Evolutionary conservation across 2,888 invertebrate species (phyloP), one percentile per base, ranked within the genome.

Genomic region (Adelphocoris suturalis): DNA sequence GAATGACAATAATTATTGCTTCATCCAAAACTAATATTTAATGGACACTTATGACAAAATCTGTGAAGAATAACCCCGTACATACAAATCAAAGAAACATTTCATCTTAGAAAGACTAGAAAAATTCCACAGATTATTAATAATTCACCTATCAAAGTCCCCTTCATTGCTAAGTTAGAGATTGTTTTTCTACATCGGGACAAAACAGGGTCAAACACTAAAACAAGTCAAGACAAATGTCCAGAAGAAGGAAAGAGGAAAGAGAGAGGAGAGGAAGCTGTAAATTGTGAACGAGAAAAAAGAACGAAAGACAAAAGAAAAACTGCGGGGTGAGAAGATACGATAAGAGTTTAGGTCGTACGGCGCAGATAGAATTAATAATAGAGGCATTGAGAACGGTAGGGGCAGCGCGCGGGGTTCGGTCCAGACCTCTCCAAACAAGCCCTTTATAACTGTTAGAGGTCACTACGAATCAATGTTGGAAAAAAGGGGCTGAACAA

Each of bases 331-430:
- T 27, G 52, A 78, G 52, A 52, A 52, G 80, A 78, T 61, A 61
- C 85, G 85, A 85, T 85, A 85, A 46, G 85, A 85, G 57, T 85
- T 61, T 76, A 28, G 88, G 76, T 68, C 57, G 86, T 37, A 80
- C 57, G 55, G 88, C 78, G 88, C n/a, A 88, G 88, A 80, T 80
- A 80, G 88, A 88, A 88, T 88, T 88, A 88, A 88, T 88, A 88
- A 88, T 88, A 78, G 47, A 88, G 57, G 52, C 76, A 13, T 48
- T 37, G 61, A 61, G 4, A 78, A 52, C 28, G 28, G 55, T 37
- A 76, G 86, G 46, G 48, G 76, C 2, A 14, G 48, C 7, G 76
- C 27, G 23, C 27, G 82, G 61, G 61, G 57, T 27, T 28, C 57
- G n/a, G 37, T 19, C 80, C 88, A 28, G 88, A 88, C 80, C 88